Base-by-base conservation (phyloP, 2,797 vertebrate genomes). In the Heliangelus exortis region DNA sequence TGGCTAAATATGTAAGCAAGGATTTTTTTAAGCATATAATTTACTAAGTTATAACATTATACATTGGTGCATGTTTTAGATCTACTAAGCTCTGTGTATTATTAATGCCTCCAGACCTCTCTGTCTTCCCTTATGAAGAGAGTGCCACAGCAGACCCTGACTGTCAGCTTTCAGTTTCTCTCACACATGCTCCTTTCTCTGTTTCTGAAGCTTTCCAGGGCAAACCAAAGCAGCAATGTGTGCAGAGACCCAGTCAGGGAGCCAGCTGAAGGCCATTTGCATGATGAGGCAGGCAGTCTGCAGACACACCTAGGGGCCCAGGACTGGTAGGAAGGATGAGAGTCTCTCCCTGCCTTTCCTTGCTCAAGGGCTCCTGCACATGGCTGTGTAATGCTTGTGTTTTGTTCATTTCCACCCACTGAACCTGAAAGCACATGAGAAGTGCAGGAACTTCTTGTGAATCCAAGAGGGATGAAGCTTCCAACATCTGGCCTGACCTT, bases 11-110 rank as follows among this genome's bases (percentile, higher is more conserved):
- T 48, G 59, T 65, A 84, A 94, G 86, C 87, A 71, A 50, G 12
- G 59, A 55, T 89, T 53, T 95, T 94, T 59, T 68, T 86, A 96
- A 96, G 83, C 43, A 7, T 93, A 28, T 88, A 78, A 97, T 97
- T 95, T 95, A 89, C 61, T 95, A 89, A 50, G 22, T 90, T 90
- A 57, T 29, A 80, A 58, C 16, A 59, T 92, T 78, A 85, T 53
- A 94, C 36, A 92, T 95, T 3, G 8, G 22, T 82, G 51, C 61
- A 61, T 55, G 51, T 34, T 79, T 92, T 63, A 84, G 47, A 58
- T 34, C 76, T 47, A 50, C 36, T 95, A 81, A 65, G 67, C 65
- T 90, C 55, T 29, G 26, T 62, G 22, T 76, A 72, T 84, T 95
- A 73, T 92, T 94, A 91, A 97, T 73, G 82, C 47, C 22, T 41